Base-by-base conservation (phyloP, 2,888 invertebrate genomes). In the Nomada flava region DNA sequence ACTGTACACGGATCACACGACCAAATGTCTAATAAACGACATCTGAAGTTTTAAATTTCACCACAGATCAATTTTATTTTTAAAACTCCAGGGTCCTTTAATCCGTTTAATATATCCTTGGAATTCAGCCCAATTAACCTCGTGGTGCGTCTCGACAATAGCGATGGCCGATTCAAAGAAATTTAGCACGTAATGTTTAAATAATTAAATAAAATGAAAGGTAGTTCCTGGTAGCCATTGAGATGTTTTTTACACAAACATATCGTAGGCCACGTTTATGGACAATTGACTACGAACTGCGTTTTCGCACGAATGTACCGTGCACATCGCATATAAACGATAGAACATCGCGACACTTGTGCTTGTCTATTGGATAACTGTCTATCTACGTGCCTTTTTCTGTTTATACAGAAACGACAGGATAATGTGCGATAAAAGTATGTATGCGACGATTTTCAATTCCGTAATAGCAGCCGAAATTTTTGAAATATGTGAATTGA, bases 121-220 rank as follows among this genome's bases (percentile, higher is more conserved):
- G 55, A 57, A 68, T 60, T 57, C 42, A 36, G 20, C 36, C 23
- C 68, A 62, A 82, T 81, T 81, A 82, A 82, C 76, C 82, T 26
- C 36, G 67, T 76, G 82, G 81, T 82, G 82, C 69, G 67, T 64
- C 64, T 53, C 76, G 60, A 64, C 60, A 68, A 15, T 59, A 36
- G 59, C 44, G 76, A 64, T 64, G 59, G 65, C 50, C 82, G 65
- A 72, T 82, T 65, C 76, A 81, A 72, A 72, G 71, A 47, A 82
- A 82, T 76, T 82, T 82, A 82, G 76, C 76, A 50, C 82, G 76
- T 76, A 82, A 82, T 82, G 73, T 73, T 72, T 62, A 82, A 82
- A 82, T 67, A 47, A 76, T 81, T 50, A 75, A 81, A 82, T 82
- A 82, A 81, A 76, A 71, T 67, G 53, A 36, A 36, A 36, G 36